Conservation (phyloP, 1,140 invertebrate species). For the Limonius californicus region DNA sequence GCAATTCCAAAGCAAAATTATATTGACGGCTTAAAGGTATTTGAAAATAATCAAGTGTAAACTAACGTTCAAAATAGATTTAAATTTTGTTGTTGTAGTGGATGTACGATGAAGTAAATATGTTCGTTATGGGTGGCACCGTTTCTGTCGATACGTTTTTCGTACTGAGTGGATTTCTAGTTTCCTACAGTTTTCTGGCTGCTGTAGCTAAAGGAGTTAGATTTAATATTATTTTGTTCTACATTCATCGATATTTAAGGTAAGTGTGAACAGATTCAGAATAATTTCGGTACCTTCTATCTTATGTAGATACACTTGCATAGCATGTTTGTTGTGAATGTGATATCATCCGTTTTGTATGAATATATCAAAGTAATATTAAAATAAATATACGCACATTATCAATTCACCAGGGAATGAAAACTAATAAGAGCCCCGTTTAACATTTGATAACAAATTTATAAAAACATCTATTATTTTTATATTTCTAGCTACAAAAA, state of each 20-base stretch:
- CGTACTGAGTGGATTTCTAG: background rate
- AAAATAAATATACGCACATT: too few species aligned
- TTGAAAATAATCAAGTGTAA: background rate
- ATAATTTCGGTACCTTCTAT: too few species aligned
- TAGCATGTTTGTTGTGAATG: too few species aligned
- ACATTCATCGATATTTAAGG: constrained; percentile 21
- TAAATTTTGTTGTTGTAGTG: constrained; percentile 19
- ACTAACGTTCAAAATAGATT: background rate
- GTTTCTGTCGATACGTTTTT: background rate
- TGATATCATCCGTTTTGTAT: too few species aligned
- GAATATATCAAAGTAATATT: too few species aligned
- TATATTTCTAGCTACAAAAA: too few species aligned
- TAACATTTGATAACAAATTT: too few species aligned
- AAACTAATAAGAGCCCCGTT: too few species aligned
- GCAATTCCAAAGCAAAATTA: background rate
- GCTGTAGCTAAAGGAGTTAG: background rate
- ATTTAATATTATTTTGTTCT: constrained; percentile 19
- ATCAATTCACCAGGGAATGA: too few species aligned
- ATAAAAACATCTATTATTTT: too few species aligned
- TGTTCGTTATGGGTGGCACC: background rate
- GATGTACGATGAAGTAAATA: background rate
- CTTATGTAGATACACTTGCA: too few species aligned
- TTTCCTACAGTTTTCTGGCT: background rate
- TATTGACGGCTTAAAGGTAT: background rate
- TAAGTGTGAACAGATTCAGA: background rate